phyloP scores from a whole-genome alignment of 2,113 vertebrate genomes.

The Machaerirhynchus nigripectus region DNA sequence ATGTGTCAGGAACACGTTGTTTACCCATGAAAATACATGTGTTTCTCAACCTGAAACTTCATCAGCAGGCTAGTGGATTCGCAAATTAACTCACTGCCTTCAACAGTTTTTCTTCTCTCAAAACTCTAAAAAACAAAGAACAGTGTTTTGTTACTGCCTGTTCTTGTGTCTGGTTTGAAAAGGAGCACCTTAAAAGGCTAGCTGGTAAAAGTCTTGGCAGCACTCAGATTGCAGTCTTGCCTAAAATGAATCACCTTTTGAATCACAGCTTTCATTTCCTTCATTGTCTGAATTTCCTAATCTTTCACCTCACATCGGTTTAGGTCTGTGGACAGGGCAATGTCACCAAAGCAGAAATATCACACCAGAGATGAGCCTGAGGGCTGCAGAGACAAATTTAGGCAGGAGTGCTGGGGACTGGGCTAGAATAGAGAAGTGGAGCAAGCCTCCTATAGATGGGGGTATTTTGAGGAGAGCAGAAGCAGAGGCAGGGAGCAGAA shows the following conservation, averaged over 20 bases:
- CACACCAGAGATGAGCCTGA: background rate
- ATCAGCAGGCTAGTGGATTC: background rate
- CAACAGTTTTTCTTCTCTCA: background rate
- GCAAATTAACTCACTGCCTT: background rate
- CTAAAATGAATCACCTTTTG: background rate
- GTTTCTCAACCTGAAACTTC: background rate
- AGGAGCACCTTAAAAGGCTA: background rate
- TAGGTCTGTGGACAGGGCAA: background rate
- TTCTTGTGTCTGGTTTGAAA: background rate
- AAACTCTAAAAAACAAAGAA: background rate
- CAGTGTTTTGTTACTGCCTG: background rate
- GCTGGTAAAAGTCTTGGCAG: background rate
- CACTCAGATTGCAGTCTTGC: background rate
- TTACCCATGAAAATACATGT: background rate
- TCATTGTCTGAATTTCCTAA: background rate
- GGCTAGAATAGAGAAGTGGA: background rate
- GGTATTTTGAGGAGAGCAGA: background rate
- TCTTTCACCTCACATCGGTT: background rate
- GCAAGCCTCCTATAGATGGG: background rate
- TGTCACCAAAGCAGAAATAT: background rate
- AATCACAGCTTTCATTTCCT: conserved; percentile 32
- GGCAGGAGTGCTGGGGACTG: background rate
- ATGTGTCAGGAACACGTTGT: background rate
- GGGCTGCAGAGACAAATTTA: background rate
- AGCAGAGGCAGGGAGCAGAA: background rate